These are phyloP conservation scores for Cyphomyrus discorhynchus DNA, from an alignment of 2,113 vertebrate genomes.

Conservation along the genomic window DNA sequence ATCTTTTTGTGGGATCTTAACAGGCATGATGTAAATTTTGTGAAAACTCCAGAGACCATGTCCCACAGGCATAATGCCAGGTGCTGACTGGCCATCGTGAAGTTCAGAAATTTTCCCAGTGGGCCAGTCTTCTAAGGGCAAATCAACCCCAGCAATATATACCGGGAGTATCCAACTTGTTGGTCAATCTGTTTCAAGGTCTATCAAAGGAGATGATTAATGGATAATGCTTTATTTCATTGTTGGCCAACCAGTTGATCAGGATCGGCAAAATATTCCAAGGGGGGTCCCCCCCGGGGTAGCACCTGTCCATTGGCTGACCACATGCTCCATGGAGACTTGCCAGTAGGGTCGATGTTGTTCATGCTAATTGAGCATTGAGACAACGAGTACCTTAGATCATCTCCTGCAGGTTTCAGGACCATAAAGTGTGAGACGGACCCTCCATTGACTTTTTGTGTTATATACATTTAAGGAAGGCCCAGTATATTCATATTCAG, in stretches of 20 bases:
- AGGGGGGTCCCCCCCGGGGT: not conserved
- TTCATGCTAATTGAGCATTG: constrained; percentile 49
- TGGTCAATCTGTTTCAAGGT: not conserved
- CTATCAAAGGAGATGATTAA: not conserved
- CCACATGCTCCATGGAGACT: constrained; percentile 45
- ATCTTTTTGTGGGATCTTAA: not conserved
- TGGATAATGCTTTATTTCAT: not conserved
- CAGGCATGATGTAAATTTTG: not conserved
- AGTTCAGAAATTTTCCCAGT: not conserved
- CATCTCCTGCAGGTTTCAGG: constrained; percentile 30
- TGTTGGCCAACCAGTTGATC: not conserved
- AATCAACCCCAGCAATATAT: not conserved
- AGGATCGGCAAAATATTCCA: not conserved
- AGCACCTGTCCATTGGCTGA: constrained; percentile 36
- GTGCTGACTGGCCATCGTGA: not conserved
- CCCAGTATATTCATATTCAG: not conserved
- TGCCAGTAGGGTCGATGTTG: constrained; percentile 40
- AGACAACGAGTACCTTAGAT: constrained; percentile 28
- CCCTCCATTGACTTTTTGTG: constrained; percentile 25
- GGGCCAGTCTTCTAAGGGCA: not conserved
- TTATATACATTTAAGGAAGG: not conserved
- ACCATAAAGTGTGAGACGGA: constrained; percentile 24
- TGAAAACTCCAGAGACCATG: not conserved
- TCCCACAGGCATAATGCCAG: not conserved
- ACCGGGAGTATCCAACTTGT: not conserved